A percentile compares a stretch with the other conserved stretches of the same genome.
Conservation (phyloP, 30 jellyfish, hydroid and myxozoan genomes). For the Nemopilema nomurai region DNA sequence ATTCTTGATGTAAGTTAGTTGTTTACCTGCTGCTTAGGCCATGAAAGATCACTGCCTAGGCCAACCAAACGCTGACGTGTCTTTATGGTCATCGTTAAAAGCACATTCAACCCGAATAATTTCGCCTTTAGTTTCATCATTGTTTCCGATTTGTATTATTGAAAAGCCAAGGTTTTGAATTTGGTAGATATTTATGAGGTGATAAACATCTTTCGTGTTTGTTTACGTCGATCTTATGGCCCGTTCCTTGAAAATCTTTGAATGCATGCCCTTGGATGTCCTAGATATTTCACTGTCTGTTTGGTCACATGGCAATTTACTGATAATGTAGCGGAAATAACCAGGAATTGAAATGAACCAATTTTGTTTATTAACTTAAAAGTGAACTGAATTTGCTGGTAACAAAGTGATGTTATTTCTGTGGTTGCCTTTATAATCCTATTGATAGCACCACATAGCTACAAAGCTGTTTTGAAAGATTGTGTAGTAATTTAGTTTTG, state of each 20-base stretch:
- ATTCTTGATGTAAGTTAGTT: not conserved
- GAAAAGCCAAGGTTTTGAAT: not conserved
- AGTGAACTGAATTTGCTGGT: not conserved
- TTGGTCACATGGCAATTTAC: not conserved
- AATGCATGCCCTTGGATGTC: too few relatives aligned
- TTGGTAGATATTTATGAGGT: not conserved
- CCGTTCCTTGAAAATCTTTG: not conserved
- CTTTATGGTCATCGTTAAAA: not conserved
- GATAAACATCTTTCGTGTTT: not conserved
- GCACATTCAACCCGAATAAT: not conserved
- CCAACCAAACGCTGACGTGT: slow-evolving; percentile 43
- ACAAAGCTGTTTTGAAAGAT: too few relatives aligned
- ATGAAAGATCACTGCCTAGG: slow-evolving; percentile 2
- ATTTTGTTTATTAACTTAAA: too few relatives aligned
- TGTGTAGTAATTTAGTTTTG: not conserved
- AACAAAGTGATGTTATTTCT: not conserved
- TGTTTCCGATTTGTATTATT: not conserved
- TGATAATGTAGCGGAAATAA: too few relatives aligned
- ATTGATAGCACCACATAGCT: too few relatives aligned
- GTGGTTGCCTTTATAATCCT: not conserved
- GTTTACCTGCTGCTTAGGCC: not conserved
- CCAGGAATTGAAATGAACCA: too few relatives aligned
- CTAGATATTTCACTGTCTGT: not conserved
- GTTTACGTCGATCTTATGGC: not conserved
- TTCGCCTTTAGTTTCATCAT: not conserved